Percentiles rank a stretch among this genome's conserved stretches.
These are phyloP conservation scores for Corydoras maculifer DNA, from an alignment of 2,113 vertebrate genomes.

Conservation along the genomic window DNA sequence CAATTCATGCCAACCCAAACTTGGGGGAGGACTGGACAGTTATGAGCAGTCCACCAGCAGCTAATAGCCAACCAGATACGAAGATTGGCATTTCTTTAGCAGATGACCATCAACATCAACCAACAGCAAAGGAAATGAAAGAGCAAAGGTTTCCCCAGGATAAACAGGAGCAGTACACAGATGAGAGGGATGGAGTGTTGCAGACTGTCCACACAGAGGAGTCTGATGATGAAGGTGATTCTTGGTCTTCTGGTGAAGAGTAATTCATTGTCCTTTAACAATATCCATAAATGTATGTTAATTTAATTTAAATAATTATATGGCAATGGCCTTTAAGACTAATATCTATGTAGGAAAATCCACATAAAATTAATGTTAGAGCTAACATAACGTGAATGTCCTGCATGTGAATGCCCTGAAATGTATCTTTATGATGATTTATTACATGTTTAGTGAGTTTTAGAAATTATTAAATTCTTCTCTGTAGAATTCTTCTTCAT, in stretches of 20 bases:
- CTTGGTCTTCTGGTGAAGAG: conserved; percentile 65
- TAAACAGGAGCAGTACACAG: conserved; percentile 37
- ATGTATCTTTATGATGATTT: too few species aligned
- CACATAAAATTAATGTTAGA: too few species aligned
- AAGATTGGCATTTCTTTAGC: conserved; percentile 28
- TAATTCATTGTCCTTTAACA: neutral
- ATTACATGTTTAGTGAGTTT: too few species aligned
- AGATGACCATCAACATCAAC: neutral
- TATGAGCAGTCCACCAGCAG: conserved; percentile 23
- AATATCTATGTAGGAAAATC: neutral
- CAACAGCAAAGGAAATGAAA: conserved; percentile 28
- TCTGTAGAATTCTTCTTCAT: too few species aligned
- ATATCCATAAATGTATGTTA: neutral
- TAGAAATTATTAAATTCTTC: too few species aligned
- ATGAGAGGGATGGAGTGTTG: conserved; percentile 29
- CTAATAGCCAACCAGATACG: conserved; percentile 42
- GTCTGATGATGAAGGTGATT: conserved; percentile 56
- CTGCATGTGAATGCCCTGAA: too few species aligned
- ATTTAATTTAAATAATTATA: neutral
- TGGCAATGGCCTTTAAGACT: neutral
- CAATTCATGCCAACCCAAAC: conserved; percentile 37
- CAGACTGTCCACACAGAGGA: conserved; percentile 54
- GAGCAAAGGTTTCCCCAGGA: conserved; percentile 27
- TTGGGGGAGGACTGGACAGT: conserved; percentile 45
- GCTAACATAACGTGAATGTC: too few species aligned